Percentiles rank a stretch among this genome's conserved stretches.
Evolutionary conservation across 2,888 invertebrate species (phyloP).

Genomic region (Chrysolina haemoptera): DNA sequence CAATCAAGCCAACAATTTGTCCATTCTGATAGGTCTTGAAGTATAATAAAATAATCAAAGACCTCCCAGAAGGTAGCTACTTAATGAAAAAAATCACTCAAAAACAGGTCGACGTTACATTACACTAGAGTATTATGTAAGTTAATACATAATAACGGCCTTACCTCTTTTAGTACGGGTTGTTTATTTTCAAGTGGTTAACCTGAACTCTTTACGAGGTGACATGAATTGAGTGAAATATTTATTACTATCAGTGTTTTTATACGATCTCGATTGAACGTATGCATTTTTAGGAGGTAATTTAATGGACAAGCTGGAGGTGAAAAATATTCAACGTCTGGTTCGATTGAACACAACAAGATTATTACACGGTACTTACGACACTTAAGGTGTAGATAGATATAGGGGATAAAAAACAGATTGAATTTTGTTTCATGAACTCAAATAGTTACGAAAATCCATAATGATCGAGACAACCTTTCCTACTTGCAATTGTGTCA

Average conservation of each 20-base stretch:
- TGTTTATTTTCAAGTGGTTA: conserved; percentile 29
- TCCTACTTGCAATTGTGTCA: too few species aligned
- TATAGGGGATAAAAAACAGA: too few species aligned
- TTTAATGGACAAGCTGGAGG: background rate
- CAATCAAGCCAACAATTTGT: conserved; percentile 22
- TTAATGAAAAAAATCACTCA: conserved; percentile 25
- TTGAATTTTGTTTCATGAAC: too few species aligned
- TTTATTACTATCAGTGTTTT: conserved; percentile 32
- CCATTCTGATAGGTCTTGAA: conserved; percentile 1
- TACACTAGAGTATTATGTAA: conserved; percentile 28
- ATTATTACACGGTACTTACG: background rate
- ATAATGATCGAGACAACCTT: too few species aligned
- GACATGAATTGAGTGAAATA: conserved; percentile 42
- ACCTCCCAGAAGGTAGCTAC: conserved; percentile 19
- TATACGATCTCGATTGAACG: background rate
- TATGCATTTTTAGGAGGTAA: background rate
- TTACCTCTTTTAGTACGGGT: conserved; percentile 18
- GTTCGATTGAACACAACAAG: background rate
- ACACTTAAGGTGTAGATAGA: background rate
- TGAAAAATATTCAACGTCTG: conserved; percentile 4
- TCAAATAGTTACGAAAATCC: too few species aligned
- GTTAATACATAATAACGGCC: conserved; percentile 28
- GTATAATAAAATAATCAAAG: conserved; percentile 20
- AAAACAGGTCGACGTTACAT: conserved; percentile 21
- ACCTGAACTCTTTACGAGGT: conserved; percentile 44